Evolutionary conservation across 2,888 invertebrate species (phyloP), one percentile per base, ranked within the genome.

Genomic region (Drosophila meridionalis): DNA sequence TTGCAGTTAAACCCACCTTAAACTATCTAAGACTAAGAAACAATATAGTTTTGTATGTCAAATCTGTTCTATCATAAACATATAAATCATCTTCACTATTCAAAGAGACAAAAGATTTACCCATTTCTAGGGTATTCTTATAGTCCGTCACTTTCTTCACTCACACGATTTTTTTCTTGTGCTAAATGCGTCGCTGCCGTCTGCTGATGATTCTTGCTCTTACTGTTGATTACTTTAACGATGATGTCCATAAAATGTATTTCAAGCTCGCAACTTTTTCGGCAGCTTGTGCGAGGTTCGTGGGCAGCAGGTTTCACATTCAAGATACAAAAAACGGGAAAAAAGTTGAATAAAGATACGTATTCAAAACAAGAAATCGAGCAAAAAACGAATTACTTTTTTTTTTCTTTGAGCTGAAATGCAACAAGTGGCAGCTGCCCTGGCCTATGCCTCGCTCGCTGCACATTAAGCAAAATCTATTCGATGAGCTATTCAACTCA

Each of bases 211-310:
- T 87, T 85, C 83, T 85, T 72, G 79, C 76, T 76, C 69, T 85
- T 85, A 83, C 71, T 75, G 86, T 76, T 88, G 88, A 85, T 88
- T 85, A 87, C 80, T 84, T 87, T 84, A 83, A 86, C 82, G 88
- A 83, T 80, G 82, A 82, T 85, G 86, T 82, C 80, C 88, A 86
- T 88, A 83, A 83, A 88, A 82, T 82, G 84, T 78, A 69, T 83
- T 77, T 80, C 84, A 67, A 73, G 70, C 65, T 72, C 56, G 62
- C 73, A 74, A 28, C 59, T 73, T 76, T 72, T 78, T 78, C 67
- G 67, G 68, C 68, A 69, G 64, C 60, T 76, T 36, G 63, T 60
- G 58, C 63, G 38, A 52, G 32, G 50, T 63, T 62, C 58, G 80
- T 74, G 69, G 72, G 58, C 82, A 78, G 73, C 84, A 86, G 77